Evolutionary conservation across 2,113 vertebrate genomes (phyloP).

Genomic region (Zapornia atra): DNA sequence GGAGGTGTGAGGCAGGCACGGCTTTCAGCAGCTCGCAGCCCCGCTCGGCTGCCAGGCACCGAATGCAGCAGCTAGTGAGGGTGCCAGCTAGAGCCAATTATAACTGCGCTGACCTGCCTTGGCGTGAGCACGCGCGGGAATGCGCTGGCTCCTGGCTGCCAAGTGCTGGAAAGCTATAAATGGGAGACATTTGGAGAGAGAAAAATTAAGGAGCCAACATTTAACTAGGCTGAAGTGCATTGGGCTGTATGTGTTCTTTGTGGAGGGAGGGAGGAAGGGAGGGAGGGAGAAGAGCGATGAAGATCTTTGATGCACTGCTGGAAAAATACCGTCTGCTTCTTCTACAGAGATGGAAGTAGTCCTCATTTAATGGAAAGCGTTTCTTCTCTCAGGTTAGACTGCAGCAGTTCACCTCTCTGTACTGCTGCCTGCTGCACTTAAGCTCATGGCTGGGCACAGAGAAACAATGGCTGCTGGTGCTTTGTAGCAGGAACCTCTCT

Average conservation of each 20-base stretch:
- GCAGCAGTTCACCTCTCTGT: neutral
- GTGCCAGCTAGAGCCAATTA: neutral
- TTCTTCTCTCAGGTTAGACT: neutral
- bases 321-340: neutral
- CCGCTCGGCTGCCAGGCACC: neutral
- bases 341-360: neutral
- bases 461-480: neutral
- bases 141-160: neutral
- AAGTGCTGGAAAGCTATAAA: conserved; percentile 53
- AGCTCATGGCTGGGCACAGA: neutral
- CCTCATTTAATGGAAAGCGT: neutral
- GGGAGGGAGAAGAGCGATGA: neutral
- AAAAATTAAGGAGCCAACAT: neutral
- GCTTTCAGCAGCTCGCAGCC: neutral
- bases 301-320: neutral
- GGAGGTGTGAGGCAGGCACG: neutral
- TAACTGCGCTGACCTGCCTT: conserved; percentile 19
- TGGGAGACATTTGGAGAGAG: conserved; percentile 43
- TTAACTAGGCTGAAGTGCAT: conserved; percentile 30
- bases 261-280: neutral
- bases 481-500: neutral
- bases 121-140: neutral
- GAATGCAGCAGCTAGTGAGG: neutral
- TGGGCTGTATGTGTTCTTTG: neutral
- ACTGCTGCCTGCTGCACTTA: neutral